These are phyloP conservation scores for Holothuria scabra DNA, from an alignment of 53 echinoderm and acorn worm species.

Conservation along the genomic window DNA sequence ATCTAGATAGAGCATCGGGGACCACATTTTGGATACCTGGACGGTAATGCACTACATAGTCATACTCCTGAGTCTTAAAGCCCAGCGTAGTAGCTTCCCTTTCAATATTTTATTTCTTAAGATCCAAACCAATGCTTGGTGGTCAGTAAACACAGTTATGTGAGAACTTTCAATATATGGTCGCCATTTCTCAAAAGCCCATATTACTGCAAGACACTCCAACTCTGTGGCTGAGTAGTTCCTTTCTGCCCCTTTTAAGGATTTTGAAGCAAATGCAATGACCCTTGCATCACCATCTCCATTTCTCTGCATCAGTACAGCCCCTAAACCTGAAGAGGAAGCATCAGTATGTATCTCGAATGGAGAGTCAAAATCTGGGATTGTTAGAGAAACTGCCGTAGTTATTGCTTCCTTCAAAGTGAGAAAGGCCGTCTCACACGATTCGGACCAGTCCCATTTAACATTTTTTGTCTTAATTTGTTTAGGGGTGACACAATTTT, in stretches of 20 bases:
- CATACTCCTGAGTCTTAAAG: conserved; percentile 50
- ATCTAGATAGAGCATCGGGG: neutral
- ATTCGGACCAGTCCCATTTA: conserved; percentile 49
- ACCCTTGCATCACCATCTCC: conserved; percentile 13
- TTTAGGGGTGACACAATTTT: too few relatives aligned
- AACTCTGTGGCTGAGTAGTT: conserved; percentile 57
- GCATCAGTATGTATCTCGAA: conserved; percentile 15
- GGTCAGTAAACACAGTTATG: conserved; percentile 25
- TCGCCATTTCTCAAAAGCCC: conserved; percentile 55
- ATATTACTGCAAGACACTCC: conserved; percentile 59
- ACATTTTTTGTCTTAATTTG: conserved; percentile 21
- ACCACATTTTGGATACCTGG: too few relatives aligned
- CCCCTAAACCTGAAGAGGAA: neutral
- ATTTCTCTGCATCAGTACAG: neutral
- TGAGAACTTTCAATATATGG: conserved; percentile 32
- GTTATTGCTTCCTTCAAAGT: neutral
- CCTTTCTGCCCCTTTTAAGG: conserved; percentile 46
- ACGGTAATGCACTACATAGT: conserved; percentile 50
- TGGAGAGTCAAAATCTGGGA: too few relatives aligned
- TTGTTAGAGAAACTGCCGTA: neutral
- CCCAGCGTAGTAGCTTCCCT: conserved; percentile 52
- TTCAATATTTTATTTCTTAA: conserved; percentile 24
- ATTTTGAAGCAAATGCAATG: conserved; percentile 60
- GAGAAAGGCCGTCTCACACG: conserved; percentile 21
- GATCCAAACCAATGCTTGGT: conserved; percentile 17